Percentiles rank a stretch among this genome's conserved stretches.
phyloP scores from a whole-genome alignment of 2,113 vertebrate genomes.

The Raja brachyura region DNA sequence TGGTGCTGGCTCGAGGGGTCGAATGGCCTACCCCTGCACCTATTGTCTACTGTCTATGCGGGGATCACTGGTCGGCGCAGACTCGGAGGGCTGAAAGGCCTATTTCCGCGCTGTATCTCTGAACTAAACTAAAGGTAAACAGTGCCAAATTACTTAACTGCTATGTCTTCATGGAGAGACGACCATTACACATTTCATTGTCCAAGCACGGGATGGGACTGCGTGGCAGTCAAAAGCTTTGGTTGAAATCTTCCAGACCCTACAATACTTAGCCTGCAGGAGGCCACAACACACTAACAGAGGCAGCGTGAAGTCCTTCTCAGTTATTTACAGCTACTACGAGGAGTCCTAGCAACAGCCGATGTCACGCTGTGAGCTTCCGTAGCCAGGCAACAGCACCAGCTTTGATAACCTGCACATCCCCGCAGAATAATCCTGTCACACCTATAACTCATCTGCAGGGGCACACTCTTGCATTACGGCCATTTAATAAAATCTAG shows the following conservation, averaged over 20 bases:
- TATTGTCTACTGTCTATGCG: too few relatives aligned
- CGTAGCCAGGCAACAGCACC: constrained; percentile 21
- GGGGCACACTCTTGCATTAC: background rate
- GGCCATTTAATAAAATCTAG: background rate
- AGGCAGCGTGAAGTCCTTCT: background rate
- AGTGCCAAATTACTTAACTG: too few relatives aligned
- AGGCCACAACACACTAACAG: too few relatives aligned
- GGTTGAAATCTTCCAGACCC: background rate
- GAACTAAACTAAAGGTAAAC: too few relatives aligned
- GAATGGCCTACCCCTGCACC: too few relatives aligned
- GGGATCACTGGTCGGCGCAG: too few relatives aligned
- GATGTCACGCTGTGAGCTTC: background rate
- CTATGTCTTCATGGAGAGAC: too few relatives aligned
- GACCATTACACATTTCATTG: background rate
- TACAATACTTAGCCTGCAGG: background rate
- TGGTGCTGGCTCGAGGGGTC: too few relatives aligned
- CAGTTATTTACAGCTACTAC: background rate
- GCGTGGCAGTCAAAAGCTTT: background rate
- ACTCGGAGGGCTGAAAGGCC: too few relatives aligned
- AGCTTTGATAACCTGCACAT: background rate
- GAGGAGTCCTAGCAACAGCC: background rate
- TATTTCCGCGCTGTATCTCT: too few relatives aligned
- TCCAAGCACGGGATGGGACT: background rate
- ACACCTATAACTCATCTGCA: background rate
- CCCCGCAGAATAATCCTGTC: background rate